Conservation (phyloP, 2,797 vertebrate species). For the Mormyrops attenuatus region DNA sequence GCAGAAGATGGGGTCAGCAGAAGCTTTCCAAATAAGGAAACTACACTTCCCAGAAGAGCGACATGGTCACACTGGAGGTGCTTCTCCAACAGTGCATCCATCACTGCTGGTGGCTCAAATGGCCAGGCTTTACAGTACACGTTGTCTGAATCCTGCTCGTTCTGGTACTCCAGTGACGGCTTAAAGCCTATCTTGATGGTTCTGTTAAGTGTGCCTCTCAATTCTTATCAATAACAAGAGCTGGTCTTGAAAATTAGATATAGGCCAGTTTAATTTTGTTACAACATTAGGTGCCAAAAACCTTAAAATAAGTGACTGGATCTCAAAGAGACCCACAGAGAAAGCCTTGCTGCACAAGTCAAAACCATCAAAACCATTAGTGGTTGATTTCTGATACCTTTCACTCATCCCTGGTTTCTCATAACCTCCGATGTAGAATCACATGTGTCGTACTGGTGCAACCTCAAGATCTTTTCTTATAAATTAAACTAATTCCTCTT, state of each 20-base stretch:
- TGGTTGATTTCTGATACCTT: conserved; percentile 37
- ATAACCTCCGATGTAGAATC: conserved; percentile 23
- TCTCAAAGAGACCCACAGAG: conserved; percentile 2
- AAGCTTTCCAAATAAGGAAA: conserved; percentile 35
- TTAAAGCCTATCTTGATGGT: conserved; percentile 25
- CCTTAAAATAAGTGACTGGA: conserved; percentile 31
- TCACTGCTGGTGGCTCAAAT: conserved; percentile 26
- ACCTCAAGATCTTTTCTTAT: conserved; percentile 9
- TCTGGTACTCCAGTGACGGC: conserved; percentile 28
- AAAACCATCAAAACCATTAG: conserved; percentile 8
- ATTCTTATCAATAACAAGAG: conserved; percentile 26
- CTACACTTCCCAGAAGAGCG: conserved; percentile 24
- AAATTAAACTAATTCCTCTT: conserved; percentile 3
- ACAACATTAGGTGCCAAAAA: conserved; percentile 30
- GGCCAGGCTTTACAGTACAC: background rate
- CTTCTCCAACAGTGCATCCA: conserved; percentile 31
- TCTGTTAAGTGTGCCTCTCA: conserved; percentile 21
- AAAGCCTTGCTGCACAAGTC: conserved; percentile 30
- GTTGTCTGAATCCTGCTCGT: background rate
- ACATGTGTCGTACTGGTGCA: conserved; percentile 19
- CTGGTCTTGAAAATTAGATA: conserved; percentile 24
- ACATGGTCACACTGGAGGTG: conserved; percentile 25
- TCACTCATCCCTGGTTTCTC: conserved; percentile 26
- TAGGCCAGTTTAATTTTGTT: conserved; percentile 15
- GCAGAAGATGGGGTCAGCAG: conserved; percentile 29